A percentile compares a stretch with the other conserved stretches of the same genome.
Conservation (phyloP, 2,888 invertebrate species). For the Agapetus fuscipes region DNA sequence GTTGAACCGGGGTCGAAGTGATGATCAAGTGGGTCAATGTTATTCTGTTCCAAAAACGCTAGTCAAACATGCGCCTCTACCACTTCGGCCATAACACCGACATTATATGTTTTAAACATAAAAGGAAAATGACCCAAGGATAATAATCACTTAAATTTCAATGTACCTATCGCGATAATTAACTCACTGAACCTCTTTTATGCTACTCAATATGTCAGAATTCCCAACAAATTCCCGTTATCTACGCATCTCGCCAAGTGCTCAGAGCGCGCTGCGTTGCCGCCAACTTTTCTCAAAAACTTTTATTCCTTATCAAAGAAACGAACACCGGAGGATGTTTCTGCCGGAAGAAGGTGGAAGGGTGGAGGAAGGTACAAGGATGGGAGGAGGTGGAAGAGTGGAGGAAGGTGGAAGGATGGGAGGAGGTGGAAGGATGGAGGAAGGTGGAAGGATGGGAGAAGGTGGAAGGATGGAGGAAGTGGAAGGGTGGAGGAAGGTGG, state of each 20-base stretch:
- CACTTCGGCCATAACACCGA: no score
- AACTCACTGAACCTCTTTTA: no score
- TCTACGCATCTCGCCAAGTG: not conserved
- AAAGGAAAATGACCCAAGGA: no score
- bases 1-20: no score
- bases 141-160: no score
- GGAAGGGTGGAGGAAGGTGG: not conserved
- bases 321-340: constrained; percentile 15
- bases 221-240: no score
- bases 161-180: no score
- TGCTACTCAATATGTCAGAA: no score
- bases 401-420: constrained; percentile 5
- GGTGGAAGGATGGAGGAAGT: not conserved
- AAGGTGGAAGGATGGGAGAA: not conserved
- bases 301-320: constrained; percentile 18
- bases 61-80: no score
- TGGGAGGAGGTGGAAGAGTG: constrained; percentile 1
- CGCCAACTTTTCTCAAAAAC: constrained; percentile 14
- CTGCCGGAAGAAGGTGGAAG: constrained; percentile 1
- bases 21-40: no score
- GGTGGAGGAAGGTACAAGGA: constrained; percentile 5
- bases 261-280: constrained; percentile 16
- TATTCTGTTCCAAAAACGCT: no score
- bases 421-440: not conserved
- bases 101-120: no score